Evolutionary conservation across 2,113 vertebrate genomes (phyloP).

Genomic region (Salvelinus sp.): DNA sequence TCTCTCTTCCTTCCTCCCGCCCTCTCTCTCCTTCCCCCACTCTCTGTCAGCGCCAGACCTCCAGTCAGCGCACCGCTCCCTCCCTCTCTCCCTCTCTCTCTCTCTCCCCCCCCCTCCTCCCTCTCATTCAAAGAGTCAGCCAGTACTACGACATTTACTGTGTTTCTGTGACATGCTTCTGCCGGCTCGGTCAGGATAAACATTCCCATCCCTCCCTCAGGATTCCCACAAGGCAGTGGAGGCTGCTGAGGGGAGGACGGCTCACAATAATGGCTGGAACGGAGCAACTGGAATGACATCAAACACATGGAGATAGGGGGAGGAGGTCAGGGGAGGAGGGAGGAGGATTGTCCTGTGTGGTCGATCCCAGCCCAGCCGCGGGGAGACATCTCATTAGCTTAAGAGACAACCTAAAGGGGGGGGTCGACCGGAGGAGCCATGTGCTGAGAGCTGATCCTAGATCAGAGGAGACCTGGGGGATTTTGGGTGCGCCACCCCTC

Average conservation of each 20-base stretch:
- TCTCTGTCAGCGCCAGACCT: not conserved
- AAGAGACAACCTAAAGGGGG: not conserved
- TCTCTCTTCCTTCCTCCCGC: not conserved
- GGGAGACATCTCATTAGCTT: not conserved
- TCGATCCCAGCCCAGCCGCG: too few relatives aligned
- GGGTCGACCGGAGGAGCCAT: not conserved
- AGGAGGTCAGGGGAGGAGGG: not conserved
- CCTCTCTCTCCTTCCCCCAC: constrained; percentile 8
- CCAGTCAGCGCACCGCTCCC: not conserved
- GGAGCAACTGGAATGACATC: too few relatives aligned
- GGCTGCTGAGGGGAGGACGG: too few relatives aligned
- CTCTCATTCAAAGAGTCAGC: not conserved
- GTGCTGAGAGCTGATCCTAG: constrained; percentile 3
- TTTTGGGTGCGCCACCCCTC: not conserved
- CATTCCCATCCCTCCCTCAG: not conserved
- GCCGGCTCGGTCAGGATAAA: too few relatives aligned
- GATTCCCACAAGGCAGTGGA: too few relatives aligned
- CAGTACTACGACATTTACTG: not conserved
- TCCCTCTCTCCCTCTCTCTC: constrained; percentile 16
- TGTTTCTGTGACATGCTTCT: too few relatives aligned
- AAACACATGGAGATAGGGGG: not conserved
- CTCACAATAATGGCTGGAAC: too few relatives aligned
- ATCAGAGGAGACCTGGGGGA: not conserved
- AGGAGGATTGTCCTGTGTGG: not conserved
- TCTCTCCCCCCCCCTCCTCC: not conserved